Evolutionary conservation across 2,113 vertebrate species (phyloP).

Genomic region (Alethe castanea): DNA sequence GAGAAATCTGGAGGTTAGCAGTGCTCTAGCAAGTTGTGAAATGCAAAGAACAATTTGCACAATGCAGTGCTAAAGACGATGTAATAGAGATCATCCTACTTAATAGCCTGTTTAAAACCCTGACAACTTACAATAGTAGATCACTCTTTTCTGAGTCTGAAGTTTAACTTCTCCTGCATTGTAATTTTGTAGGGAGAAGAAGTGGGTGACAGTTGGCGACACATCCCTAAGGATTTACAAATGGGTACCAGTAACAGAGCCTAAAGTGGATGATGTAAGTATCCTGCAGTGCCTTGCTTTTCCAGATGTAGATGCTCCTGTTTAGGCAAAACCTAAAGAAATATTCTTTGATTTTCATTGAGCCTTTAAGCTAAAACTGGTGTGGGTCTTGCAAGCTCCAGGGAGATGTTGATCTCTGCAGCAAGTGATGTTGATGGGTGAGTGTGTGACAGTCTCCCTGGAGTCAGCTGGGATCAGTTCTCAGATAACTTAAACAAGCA

Average conservation of each 20-base stretch:
- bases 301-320: neutral
- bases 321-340: neutral
- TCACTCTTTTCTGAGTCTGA: neutral
- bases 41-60: slow-evolving; percentile 38
- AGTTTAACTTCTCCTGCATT: slow-evolving; percentile 48
- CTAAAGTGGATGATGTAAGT: slow-evolving; percentile 96
- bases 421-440: neutral
- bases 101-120: slow-evolving; percentile 51
- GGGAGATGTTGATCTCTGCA: neutral
- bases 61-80: slow-evolving; percentile 11
- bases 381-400: neutral
- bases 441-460: neutral
- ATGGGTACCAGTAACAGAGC: slow-evolving; percentile 96
- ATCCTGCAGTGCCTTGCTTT: slow-evolving; percentile 10
- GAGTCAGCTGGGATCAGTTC: neutral
- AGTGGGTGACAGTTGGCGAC: slow-evolving; percentile 98
- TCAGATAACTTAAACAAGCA: neutral
- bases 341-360: neutral
- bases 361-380: neutral
- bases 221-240: slow-evolving; percentile 98
- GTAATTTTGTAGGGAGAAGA: slow-evolving; percentile 89
- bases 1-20: slow-evolving; percentile 36
- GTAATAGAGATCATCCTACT: slow-evolving; percentile 48
- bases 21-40: slow-evolving; percentile 32
- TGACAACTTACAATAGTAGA: slow-evolving; percentile 38